Evolutionary conservation across 2,888 invertebrate genomes (phyloP), one percentile per base, ranked within the genome.

Genomic region (Sinelater perroti): DNA sequence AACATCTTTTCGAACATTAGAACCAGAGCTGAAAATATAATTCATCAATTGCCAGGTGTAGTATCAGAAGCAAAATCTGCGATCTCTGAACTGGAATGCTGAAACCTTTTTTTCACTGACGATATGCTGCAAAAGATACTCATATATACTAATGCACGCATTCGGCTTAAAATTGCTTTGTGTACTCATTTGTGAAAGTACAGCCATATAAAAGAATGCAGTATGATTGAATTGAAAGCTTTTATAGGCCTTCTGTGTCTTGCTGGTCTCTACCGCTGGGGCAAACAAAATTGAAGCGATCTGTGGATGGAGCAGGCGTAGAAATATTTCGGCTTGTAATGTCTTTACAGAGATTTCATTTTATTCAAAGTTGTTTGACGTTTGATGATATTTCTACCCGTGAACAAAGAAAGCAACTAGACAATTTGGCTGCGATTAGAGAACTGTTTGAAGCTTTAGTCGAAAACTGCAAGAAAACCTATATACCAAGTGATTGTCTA

Each of bases 401-500:
- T 21, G 42, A 30, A n/a, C 50, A 56, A 35, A 26, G 56, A 38
- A 44, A 40, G 31, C 20, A 54, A 40, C 30, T 46, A 2, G 21
- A 35, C 8, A 49, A 36, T 13, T 35, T 49, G 36, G 20, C 49
- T 3, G 51, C 63, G 30, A 66, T 61, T 6, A 54, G 63, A 45
- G 35, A 52, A 33, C 35, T 64, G 26, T 62, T 66, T 59, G 60
- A 64, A 21, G 42, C 30, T 18, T 67, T 68, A 64, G 62, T 64
- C 16, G 52, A 58, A 26, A 61, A 66, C 13, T 67, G 62, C 49
- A 61, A 66, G 59, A 47, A 33, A 49, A 50, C 57, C 33, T 64
- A 65, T 53, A 56, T 56, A 26, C 33, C 33, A n/a, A 7, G 13
- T 13, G 11, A 65, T 50, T 47, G 56, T 61, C 54, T 64, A 26